phyloP scores from a whole-genome alignment of 1,140 invertebrate genomes.

The Venturia canescens region DNA sequence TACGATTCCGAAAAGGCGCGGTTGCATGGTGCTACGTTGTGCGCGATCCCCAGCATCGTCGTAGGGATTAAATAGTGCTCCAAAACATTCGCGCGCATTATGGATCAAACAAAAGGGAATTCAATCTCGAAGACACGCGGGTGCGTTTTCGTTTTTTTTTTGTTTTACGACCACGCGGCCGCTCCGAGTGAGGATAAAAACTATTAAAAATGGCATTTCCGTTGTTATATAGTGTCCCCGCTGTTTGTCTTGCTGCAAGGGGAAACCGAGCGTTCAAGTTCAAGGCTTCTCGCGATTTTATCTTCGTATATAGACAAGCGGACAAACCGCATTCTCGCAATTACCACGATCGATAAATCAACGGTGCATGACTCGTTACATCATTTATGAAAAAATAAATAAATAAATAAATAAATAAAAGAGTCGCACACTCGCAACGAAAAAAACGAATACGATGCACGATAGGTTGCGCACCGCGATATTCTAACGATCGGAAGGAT shows the following conservation, averaged over 20 bases:
- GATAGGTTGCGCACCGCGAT: no score
- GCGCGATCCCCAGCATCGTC: neutral
- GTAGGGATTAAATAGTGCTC: constrained; percentile 22
- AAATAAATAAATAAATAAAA: neutral
- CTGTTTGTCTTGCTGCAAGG: neutral
- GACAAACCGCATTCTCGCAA: constrained; percentile 20
- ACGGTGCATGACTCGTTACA: neutral
- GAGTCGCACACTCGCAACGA: no score
- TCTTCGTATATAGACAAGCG: constrained; percentile 18
- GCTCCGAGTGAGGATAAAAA: neutral
- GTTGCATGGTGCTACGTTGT: constrained; percentile 39
- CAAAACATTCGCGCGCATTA: neutral
- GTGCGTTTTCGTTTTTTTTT: neutral
- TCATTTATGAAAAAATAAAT: neutral
- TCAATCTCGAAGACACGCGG: constrained; percentile 9
- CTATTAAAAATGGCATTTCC: no score
- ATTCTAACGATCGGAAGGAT: no score
- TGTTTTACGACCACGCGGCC: neutral
- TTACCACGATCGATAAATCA: neutral
- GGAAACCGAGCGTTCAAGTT: constrained; percentile 29
- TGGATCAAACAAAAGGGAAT: neutral
- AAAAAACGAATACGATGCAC: no score
- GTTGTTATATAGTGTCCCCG: no score
- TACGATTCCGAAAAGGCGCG: no score
- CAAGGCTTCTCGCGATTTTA: constrained; percentile 2